Conservation (phyloP, 2,888 invertebrate genomes). For the Pristionchus maxplancki region DNA sequence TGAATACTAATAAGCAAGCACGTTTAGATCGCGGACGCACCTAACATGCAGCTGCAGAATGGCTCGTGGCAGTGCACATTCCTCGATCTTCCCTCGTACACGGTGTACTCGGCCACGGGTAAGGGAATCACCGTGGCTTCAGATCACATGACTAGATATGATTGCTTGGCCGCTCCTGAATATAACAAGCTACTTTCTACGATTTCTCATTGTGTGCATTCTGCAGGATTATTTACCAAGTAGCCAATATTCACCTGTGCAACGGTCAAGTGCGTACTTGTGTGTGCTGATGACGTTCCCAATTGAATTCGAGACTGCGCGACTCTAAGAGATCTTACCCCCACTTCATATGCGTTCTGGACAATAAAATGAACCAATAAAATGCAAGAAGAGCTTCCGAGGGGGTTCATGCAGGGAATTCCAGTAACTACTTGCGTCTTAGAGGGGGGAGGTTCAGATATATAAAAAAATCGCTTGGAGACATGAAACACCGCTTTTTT, state of each 20-base stretch:
- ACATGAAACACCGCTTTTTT: too few relatives aligned
- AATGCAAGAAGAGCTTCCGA: not conserved
- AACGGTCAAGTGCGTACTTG: not conserved
- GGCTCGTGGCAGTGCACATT: conserved; percentile 71
- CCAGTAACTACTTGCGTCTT: not conserved
- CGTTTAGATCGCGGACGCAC: conserved; percentile 63
- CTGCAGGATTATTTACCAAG: not conserved
- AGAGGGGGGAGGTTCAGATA: too few relatives aligned
- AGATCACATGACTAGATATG: too few relatives aligned
- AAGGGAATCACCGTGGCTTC: too few relatives aligned
- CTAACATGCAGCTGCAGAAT: conserved; percentile 60
- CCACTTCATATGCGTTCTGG: not conserved
- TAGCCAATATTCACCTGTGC: not conserved
- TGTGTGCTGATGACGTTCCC: not conserved
- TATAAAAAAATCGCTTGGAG: too few relatives aligned
- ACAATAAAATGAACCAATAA: not conserved
- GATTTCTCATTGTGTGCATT: too few relatives aligned
- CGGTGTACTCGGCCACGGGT: conserved; percentile 79
- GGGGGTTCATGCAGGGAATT: not conserved
- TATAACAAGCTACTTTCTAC: too few relatives aligned
- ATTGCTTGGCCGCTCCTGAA: too few relatives aligned
- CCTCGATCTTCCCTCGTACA: conserved; percentile 78
- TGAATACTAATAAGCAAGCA: not conserved
- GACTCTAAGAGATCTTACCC: not conserved
- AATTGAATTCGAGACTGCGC: not conserved